phyloP scores from a whole-genome alignment of 2,113 vertebrate genomes.

The Felis catus region DNA sequence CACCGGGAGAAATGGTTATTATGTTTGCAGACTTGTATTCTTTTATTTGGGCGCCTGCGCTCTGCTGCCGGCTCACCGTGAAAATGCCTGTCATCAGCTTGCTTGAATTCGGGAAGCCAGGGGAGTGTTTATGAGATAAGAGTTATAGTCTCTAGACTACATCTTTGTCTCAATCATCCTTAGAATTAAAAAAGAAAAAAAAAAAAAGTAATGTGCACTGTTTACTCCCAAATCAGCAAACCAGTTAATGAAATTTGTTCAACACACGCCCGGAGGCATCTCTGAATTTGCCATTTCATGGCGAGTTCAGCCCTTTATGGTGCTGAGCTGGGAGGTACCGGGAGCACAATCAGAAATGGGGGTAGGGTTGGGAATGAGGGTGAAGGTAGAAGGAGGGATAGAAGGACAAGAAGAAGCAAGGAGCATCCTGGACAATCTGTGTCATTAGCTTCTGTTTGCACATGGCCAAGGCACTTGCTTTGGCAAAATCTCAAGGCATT shows the following conservation, averaged over 20 bases:
- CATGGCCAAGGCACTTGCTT: neutral
- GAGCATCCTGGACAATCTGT: rapidly evolving
- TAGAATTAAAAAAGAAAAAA: neutral
- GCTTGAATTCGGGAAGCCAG: neutral
- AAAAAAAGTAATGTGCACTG: neutral
- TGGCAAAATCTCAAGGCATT: neutral
- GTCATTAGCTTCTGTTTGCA: neutral
- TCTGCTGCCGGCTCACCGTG: neutral
- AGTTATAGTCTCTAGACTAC: neutral
- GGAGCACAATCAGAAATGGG: neutral
- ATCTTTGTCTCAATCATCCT: neutral
- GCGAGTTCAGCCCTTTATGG: neutral
- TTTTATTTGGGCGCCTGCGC: neutral
- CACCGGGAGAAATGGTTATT: rapidly evolving
- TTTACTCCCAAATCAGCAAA: neutral
- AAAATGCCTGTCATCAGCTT: neutral
- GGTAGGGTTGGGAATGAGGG: neutral
- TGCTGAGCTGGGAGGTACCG: neutral
- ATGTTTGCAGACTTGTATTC: neutral
- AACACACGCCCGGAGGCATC: too few species aligned
- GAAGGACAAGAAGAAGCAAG: neutral
- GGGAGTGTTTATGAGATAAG: neutral
- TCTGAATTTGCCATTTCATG: neutral
- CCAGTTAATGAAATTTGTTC: neutral
- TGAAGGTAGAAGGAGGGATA: rapidly evolving